These are phyloP conservation scores for Sepioteuthis lessoniana DNA, from an alignment of 2,888 invertebrate species.

Conservation along the genomic window DNA sequence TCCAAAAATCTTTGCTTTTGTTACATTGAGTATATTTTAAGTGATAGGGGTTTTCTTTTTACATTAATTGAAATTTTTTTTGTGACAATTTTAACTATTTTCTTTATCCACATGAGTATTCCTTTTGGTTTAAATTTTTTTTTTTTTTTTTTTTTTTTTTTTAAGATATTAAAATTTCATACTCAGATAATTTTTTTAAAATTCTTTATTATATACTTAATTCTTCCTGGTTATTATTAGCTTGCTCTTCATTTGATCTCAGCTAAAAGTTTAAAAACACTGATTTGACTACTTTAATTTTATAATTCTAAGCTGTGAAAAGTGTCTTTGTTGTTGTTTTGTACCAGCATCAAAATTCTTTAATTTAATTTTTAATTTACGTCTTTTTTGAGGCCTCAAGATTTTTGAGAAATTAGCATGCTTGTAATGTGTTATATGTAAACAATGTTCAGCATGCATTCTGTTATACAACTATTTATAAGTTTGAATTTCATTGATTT, in stretches of 20 bases:
- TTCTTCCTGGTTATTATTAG: not conserved
- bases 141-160: not conserved
- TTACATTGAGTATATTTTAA: too few species aligned
- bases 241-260: not conserved
- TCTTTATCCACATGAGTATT: too few species aligned
- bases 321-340: not conserved
- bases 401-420: not conserved
- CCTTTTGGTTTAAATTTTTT: too few species aligned
- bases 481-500: not conserved
- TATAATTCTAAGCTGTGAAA: not conserved
- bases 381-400: not conserved
- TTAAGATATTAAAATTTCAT: too few species aligned
- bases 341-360: not conserved
- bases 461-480: not conserved
- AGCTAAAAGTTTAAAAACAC: not conserved
- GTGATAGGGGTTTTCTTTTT: too few species aligned
- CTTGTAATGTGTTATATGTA: not conserved
- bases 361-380: not conserved
- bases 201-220: not conserved
- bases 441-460: not conserved
- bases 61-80: too few species aligned
- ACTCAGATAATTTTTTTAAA: not conserved
- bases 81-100: too few species aligned
- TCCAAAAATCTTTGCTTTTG: too few species aligned
- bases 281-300: not conserved